Evolutionary conservation across 2,888 invertebrate genomes (phyloP).

Genomic region (Acleris laterana): DNA sequence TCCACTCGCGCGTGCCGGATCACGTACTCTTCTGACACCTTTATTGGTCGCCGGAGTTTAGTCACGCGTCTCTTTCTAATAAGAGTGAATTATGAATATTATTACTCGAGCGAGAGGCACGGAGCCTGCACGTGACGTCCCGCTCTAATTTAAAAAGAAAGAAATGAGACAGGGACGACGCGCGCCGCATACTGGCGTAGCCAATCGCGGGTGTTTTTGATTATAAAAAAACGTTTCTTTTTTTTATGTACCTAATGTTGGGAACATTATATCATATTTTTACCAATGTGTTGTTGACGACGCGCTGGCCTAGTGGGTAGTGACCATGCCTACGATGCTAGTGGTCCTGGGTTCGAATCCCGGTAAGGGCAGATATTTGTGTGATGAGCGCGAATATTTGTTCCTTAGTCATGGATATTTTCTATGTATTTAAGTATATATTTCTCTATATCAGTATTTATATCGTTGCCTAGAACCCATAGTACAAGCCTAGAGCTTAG

Average conservation of each 20-base stretch:
- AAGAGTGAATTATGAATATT: conserved; percentile 37
- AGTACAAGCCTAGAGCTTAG: no score
- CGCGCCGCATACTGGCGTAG: conserved; percentile 37
- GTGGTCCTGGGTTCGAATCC: no score
- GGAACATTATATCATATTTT: neutral
- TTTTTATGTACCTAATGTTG: neutral
- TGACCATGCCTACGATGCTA: no score
- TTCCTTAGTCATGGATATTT: no score
- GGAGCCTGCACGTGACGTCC: conserved; percentile 45
- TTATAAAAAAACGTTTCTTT: conserved; percentile 11
- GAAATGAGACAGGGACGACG: conserved; percentile 44
- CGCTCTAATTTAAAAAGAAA: conserved; percentile 50
- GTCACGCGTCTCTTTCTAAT: conserved; percentile 34
- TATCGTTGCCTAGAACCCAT: no score
- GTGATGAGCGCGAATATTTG: no score
- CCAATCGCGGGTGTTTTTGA: conserved; percentile 5
- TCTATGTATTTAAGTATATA: no score
- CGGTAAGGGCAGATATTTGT: no score
- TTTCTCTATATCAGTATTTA: no score
- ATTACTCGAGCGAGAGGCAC: conserved; percentile 30
- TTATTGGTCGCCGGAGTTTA: conserved; percentile 9
- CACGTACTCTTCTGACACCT: conserved; percentile 13
- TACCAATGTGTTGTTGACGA: no score
- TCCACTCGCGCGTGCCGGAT: neutral
- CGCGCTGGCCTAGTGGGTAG: no score